phyloP scores from a whole-genome alignment of 2,797 vertebrate genomes.

The Malurus leucopterus region DNA sequence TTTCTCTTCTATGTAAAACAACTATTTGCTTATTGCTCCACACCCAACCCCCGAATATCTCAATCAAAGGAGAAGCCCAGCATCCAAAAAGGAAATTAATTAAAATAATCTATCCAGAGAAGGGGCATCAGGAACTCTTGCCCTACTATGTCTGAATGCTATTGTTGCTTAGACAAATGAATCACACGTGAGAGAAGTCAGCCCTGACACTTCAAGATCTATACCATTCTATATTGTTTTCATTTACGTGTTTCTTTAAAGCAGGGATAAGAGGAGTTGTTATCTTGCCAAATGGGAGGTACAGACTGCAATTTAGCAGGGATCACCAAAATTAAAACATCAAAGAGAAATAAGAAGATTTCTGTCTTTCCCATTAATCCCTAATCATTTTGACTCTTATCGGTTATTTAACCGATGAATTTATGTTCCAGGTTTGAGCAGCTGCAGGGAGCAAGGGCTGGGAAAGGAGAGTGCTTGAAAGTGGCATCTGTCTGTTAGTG shows the following conservation, averaged over 20 bases:
- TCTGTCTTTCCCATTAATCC: constrained; percentile 27
- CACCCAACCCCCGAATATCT: background rate
- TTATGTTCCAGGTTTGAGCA: constrained; percentile 30
- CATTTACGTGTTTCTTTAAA: background rate
- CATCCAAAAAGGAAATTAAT: background rate
- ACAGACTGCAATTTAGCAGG: background rate
- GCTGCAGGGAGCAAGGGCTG: constrained; percentile 37
- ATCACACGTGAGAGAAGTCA: rapidly evolving
- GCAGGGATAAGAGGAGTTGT: background rate
- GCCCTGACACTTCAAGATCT: background rate
- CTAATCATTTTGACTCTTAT: constrained; percentile 39
- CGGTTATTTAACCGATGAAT: constrained; percentile 41
- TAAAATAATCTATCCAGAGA: background rate
- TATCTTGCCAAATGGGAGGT: background rate
- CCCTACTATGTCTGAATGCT: background rate
- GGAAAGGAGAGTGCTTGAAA: constrained; percentile 37
- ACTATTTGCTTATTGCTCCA: background rate
- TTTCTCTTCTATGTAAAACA: background rate
- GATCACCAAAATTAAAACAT: constrained; percentile 17
- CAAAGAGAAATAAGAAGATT: constrained; percentile 31
- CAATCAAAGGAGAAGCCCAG: background rate
- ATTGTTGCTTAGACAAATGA: background rate
- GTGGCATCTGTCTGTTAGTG: constrained; percentile 68
- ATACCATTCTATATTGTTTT: background rate
- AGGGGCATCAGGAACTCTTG: background rate